phyloP scores from a whole-genome alignment of 2,888 invertebrate species.

The Megaustenia siamemsis region DNA sequence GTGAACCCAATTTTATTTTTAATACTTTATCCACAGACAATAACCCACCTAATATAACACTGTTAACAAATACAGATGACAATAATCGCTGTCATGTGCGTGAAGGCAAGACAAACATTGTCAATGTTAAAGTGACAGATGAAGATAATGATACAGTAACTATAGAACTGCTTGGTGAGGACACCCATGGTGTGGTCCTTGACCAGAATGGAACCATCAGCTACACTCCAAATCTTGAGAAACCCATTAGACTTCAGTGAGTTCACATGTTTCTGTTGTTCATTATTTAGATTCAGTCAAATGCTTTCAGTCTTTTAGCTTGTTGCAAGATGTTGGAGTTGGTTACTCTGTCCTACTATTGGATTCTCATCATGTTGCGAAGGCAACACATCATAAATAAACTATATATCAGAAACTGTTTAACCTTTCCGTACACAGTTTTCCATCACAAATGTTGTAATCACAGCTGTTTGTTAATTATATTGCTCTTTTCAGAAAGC shows the following conservation, averaged over 20 bases:
- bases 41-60: neutral
- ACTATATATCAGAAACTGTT: no score
- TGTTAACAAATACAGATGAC: neutral
- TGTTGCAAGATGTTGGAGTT: no score
- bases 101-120: neutral
- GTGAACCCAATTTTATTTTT: no score
- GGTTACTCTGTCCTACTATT: no score
- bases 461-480: no score
- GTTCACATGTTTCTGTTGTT: neutral
- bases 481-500: no score
- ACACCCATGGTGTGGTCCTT: neutral
- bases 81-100: neutral
- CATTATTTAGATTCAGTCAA: no score
- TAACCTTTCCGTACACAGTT: no score
- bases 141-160: neutral
- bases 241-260: slow-evolving; percentile 5
- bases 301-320: no score
- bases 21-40: slow-evolving; percentile 6
- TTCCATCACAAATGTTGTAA: no score
- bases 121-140: neutral
- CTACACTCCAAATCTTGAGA: slow-evolving; percentile 22
- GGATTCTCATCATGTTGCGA: no score
- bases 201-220: slow-evolving; percentile 12
- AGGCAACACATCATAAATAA: no score
- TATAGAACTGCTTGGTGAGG: neutral